Evolutionary conservation across 2,888 invertebrate species (phyloP).

Genomic region (Chironomus riparius): DNA sequence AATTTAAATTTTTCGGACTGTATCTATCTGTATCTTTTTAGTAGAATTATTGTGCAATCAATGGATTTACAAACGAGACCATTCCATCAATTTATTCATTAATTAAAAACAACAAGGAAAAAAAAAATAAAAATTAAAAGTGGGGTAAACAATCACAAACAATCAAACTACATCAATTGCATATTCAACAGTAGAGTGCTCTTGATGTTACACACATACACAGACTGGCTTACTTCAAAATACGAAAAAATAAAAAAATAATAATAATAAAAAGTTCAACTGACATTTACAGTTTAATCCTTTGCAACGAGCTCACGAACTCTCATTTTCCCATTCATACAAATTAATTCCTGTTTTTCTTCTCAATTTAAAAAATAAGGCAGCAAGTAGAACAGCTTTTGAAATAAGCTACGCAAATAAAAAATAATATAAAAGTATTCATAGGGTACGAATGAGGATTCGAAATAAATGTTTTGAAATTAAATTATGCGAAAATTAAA

Average conservation of each 20-base stretch:
- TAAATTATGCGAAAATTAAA: slow-evolving; percentile 12
- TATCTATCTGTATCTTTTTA: background rate
- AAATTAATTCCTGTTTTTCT: background rate
- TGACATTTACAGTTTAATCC: slow-evolving; percentile 12
- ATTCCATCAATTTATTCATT: background rate
- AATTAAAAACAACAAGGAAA: background rate
- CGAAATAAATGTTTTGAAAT: slow-evolving; percentile 8
- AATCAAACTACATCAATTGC: too few relatives aligned
- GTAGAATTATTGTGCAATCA: background rate
- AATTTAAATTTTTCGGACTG: background rate
- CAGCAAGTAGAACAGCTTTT: background rate
- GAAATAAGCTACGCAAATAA: background rate
- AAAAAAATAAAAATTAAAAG: background rate
- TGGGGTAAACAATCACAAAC: background rate
- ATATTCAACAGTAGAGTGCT: background rate
- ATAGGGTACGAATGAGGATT: background rate
- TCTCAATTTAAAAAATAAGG: background rate
- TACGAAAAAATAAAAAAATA: background rate
- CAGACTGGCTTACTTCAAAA: too few relatives aligned
- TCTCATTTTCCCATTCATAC: background rate
- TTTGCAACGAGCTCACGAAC: slow-evolving; percentile 7
- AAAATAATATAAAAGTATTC: background rate
- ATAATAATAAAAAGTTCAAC: background rate
- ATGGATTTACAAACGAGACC: background rate
- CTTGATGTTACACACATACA: too few relatives aligned